Evolutionary conservation across 2,113 vertebrate species (phyloP).

Genomic region (Xyliphius kryptos): DNA sequence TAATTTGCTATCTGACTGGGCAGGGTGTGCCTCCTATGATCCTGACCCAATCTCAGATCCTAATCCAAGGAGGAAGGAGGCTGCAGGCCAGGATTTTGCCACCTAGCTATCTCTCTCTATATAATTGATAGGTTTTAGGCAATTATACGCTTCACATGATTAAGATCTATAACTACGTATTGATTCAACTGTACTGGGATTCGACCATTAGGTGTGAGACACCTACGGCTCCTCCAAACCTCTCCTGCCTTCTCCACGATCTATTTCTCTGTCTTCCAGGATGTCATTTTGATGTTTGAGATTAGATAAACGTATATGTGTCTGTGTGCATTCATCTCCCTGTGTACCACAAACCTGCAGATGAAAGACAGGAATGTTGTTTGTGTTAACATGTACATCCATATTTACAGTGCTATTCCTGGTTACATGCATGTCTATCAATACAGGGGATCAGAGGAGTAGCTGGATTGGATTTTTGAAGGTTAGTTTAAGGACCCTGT

Average conservation of each 20-base stretch:
- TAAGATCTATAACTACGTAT: conserved; percentile 74
- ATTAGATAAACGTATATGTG: conserved; percentile 45
- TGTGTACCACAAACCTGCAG: conserved; percentile 34
- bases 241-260: background rate
- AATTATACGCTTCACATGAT: conserved; percentile 68
- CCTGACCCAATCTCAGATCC: conserved; percentile 71
- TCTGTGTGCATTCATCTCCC: conserved; percentile 24
- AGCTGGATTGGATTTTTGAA: conserved; percentile 41
- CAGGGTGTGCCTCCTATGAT: conserved; percentile 63
- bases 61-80: conserved; percentile 71
- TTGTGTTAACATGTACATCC: conserved; percentile 38
- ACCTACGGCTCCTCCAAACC: conserved; percentile 42
- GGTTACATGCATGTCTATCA: conserved; percentile 39
- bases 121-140: conserved; percentile 75
- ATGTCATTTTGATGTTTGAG: conserved; percentile 50
- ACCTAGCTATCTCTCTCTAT: conserved; percentile 61
- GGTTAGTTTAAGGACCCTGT: conserved; percentile 35
- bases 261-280: conserved; percentile 18
- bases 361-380: conserved; percentile 37
- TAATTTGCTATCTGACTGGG: conserved; percentile 68
- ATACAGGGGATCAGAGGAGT: conserved; percentile 37
- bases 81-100: conserved; percentile 70
- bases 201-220: conserved; percentile 47
- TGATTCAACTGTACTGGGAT: conserved; percentile 62
- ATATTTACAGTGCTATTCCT: conserved; percentile 35